These are phyloP conservation scores for Leiothrix lutea DNA, from an alignment of 2,113 vertebrate genomes.

Conservation along the genomic window DNA sequence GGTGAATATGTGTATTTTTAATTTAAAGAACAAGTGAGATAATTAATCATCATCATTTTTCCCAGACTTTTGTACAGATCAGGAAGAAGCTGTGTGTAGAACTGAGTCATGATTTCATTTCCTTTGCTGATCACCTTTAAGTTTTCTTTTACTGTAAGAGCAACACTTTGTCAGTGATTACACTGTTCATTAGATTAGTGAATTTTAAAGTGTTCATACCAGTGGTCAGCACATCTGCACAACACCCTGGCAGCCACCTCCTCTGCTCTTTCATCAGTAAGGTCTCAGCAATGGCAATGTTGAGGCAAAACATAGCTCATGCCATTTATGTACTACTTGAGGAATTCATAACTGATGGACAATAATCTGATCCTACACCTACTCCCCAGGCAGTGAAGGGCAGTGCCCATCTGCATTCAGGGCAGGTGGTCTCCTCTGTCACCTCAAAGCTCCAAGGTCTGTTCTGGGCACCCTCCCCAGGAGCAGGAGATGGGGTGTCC, in stretches of 20 bases:
- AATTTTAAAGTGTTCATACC: not conserved
- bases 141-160: not conserved
- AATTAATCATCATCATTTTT: not conserved
- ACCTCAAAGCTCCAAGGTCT: not conserved
- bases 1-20: constrained; percentile 25
- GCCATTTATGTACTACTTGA: not conserved
- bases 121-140: constrained; percentile 14
- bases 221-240: not conserved
- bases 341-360: too few species aligned
- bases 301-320: not conserved
- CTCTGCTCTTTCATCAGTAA: not conserved
- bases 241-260: not conserved
- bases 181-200: not conserved
- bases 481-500: not conserved
- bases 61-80: not conserved
- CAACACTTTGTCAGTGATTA: not conserved
- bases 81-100: not conserved
- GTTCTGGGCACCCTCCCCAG: not conserved
- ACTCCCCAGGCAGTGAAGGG: not conserved
- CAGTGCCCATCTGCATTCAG: not conserved
- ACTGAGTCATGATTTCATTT: constrained; percentile 17
- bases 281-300: not conserved
- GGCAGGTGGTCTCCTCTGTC: not conserved
- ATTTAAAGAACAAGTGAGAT: constrained; percentile 43
- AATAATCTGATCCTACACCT: not conserved